Evolutionary conservation across 2,888 invertebrate genomes (phyloP), one percentile per base, ranked within the genome.

Genomic region (Cataglyphis livida): DNA sequence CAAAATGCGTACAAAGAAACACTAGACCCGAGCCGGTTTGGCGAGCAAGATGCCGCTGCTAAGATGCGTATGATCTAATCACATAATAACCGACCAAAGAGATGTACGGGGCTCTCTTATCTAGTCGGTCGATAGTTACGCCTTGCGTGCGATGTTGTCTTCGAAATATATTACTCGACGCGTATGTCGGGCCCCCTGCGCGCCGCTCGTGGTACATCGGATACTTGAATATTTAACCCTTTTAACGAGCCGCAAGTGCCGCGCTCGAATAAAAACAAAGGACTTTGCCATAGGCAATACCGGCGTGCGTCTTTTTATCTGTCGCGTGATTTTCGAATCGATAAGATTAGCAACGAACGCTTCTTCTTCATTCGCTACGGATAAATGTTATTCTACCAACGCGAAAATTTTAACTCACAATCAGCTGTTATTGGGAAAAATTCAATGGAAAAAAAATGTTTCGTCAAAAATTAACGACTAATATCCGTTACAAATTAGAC

Each of bases 1-100:
- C 78, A 44, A 71, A 76, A 78, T 18, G 73, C 28, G 12, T 32
- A 32, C 18, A 59, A 59, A 59, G 78, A 78, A 71, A 32, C 57
- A 71, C 44, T 35, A 71, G 76, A 28, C 54, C 54, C 76, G 76
- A 78, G 59, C 78, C 78, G 78, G 78, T 78, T 78, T 71, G 57
- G 73, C 41, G 78, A 78, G 78, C 32, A 9, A 78, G 44, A 71
- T 71, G 73, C 71, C 71, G 71, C 59, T 44, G 59, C 44, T 41
- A 57, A 71, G 73, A 44, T 78, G 78, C 78, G 71, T 78, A 70
- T 54, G 78, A 78, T 78, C 78, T 78, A 78, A 78, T 78, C 78
- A 78, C 59, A 59, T 78, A 78, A 78, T 78, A 78, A 71, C 71
- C 71, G 59, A 59, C 71, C 78, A 15, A 59, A 32, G 71, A 78